Conservation (phyloP, 2,888 invertebrate genomes). For the Calameuta pallipes region DNA sequence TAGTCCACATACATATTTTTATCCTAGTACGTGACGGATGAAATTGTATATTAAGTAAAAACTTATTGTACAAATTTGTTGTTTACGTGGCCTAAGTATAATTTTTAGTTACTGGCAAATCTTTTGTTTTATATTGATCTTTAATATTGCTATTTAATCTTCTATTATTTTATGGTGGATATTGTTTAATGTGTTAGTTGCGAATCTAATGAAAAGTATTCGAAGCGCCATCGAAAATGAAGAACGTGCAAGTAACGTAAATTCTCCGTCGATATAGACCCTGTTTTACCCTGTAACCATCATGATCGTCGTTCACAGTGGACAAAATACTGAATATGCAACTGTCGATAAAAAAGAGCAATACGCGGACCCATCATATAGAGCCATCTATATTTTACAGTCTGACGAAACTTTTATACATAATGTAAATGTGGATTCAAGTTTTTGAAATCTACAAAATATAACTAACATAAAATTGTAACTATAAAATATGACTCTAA, state of each 20-base stretch:
- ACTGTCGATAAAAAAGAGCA: background rate
- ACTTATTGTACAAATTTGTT: too few species aligned
- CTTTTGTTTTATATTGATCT: background rate
- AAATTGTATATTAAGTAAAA: background rate
- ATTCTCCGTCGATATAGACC: background rate
- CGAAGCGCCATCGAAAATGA: background rate
- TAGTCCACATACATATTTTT: background rate
- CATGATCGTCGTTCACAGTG: background rate
- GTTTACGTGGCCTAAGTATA: background rate
- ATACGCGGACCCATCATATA: background rate
- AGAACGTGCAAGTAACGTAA: background rate
- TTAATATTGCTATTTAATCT: background rate
- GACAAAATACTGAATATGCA: background rate
- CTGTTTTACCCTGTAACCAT: background rate
- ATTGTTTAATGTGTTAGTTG: background rate
- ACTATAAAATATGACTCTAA: background rate
- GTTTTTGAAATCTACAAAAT: too few species aligned
- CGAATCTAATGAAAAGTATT: background rate
- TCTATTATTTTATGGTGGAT: background rate
- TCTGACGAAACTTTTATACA: background rate
- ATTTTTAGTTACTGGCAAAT: background rate
- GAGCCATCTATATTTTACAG: background rate
- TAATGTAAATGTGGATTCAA: background rate
- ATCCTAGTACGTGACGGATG: background rate
- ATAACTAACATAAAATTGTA: too few species aligned